phyloP scores from a whole-genome alignment of 2,113 vertebrate genomes.

The Muntiacus muntjak region DNA sequence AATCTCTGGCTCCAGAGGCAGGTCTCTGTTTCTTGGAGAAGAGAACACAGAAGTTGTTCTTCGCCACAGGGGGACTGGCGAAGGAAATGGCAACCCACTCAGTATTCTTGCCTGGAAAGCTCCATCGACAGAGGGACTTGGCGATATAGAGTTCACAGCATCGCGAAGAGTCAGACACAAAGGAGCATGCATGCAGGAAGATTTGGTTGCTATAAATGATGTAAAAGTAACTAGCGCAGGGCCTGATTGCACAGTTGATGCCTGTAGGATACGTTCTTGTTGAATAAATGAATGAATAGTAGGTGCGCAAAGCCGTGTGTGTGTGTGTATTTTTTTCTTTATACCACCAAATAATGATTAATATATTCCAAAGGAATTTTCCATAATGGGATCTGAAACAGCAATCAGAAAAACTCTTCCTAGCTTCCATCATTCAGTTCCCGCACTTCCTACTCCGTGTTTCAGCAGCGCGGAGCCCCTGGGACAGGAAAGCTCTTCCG shows the following conservation, averaged over 20 bases:
- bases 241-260: neutral
- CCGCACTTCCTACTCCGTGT: neutral
- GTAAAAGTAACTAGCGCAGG: neutral
- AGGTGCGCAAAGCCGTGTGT: neutral
- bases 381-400: neutral
- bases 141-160: neutral
- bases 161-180: neutral
- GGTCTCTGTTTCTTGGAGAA: neutral
- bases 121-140: neutral
- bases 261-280: neutral
- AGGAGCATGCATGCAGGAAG: neutral
- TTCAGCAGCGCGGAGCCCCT: neutral
- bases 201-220: neutral
- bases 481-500: neutral
- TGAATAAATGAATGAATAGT: neutral
- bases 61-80: neutral
- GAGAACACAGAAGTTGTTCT: neutral
- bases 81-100: neutral
- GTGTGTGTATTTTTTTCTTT: neutral
- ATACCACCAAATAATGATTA: neutral
- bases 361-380: neutral
- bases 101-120: neutral
- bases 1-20: neutral
- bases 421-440: neutral
- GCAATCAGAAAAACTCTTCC: neutral